Conservation (phyloP, 2,888 invertebrate species). For the Ophion costatus region DNA sequence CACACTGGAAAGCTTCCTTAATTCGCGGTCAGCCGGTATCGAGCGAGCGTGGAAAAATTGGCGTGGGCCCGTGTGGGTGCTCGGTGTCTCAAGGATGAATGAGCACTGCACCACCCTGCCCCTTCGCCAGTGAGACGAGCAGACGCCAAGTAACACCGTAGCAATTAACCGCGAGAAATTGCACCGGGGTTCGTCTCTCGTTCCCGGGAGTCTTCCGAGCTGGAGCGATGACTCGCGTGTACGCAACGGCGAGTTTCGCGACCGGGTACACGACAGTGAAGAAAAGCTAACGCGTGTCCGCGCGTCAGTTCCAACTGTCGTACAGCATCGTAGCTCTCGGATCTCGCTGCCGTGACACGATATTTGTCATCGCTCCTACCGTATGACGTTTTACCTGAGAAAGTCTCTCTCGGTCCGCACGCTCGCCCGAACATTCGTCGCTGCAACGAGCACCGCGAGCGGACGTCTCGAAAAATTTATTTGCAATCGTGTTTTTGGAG, state of each 20-base stretch:
- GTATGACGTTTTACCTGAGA: slow-evolving; percentile 34
- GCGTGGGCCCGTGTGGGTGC: neutral
- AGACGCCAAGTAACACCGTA: slow-evolving; percentile 70
- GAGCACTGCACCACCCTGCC: neutral
- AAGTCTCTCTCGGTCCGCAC: slow-evolving; percentile 1
- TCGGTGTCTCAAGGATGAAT: no score
- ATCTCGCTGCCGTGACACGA: slow-evolving; percentile 63
- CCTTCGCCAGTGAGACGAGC: slow-evolving; percentile 26
- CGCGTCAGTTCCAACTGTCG: slow-evolving; percentile 23
- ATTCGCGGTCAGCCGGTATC: no score
- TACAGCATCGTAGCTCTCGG: neutral
- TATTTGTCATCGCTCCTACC: slow-evolving; percentile 61
- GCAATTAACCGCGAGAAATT: slow-evolving; percentile 75
- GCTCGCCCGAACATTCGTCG: no score
- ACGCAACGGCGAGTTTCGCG: slow-evolving; percentile 22
- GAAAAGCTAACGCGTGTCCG: slow-evolving; percentile 39
- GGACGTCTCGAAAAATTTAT: neutral
- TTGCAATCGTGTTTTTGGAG: neutral
- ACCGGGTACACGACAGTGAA: slow-evolving; percentile 42
- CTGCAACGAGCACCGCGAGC: neutral
- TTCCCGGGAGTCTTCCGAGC: slow-evolving; percentile 57
- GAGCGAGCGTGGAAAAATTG: neutral
- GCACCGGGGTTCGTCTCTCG: slow-evolving; percentile 60
- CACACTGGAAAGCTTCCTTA: no score
- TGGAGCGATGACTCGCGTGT: slow-evolving; percentile 71